These are phyloP conservation scores for Mesorhabditis belari DNA, from an alignment of 2,888 invertebrate genomes.

Conservation along the genomic window DNA sequence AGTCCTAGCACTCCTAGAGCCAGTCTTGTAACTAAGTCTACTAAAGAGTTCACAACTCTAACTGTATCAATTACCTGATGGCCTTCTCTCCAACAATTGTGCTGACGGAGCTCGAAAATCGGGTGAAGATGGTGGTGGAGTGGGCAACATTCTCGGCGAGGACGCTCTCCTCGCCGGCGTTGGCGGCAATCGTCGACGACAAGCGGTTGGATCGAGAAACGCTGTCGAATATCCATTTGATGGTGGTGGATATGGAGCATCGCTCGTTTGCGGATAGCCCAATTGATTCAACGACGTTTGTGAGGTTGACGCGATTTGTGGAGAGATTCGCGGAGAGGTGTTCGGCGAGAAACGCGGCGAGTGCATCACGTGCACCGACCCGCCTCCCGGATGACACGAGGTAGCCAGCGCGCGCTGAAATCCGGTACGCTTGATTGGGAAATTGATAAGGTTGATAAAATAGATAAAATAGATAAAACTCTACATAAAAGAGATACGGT, in stretches of 20 bases:
- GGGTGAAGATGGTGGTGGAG: constrained; percentile 38
- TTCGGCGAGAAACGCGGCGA: background rate
- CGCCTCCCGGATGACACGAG: too few relatives aligned
- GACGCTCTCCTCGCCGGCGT: constrained; percentile 31
- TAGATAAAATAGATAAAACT: too few relatives aligned
- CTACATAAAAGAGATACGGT: too few relatives aligned
- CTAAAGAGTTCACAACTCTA: background rate
- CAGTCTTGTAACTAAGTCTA: background rate
- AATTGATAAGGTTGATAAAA: too few relatives aligned
- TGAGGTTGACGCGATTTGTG: too few relatives aligned
- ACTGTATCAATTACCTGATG: constrained; percentile 13
- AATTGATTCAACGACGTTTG: background rate
- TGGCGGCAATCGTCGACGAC: constrained; percentile 32
- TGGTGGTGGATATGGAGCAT: background rate
- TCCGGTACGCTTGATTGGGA: background rate
- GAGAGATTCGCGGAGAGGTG: too few relatives aligned
- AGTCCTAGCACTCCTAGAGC: background rate
- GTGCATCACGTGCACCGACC: background rate
- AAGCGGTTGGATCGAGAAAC: constrained; percentile 26
- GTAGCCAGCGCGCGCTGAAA: too few relatives aligned
- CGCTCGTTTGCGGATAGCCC: background rate
- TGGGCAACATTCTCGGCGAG: constrained; percentile 37
- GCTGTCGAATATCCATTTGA: constrained; percentile 25
- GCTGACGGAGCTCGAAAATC: constrained; percentile 26
- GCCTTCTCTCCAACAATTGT: constrained; percentile 19